Percentiles rank a stretch among this genome's conserved stretches.
These are phyloP conservation scores for Solenopsis fugax DNA, from an alignment of 1,140 invertebrate genomes.

Conservation along the genomic window DNA sequence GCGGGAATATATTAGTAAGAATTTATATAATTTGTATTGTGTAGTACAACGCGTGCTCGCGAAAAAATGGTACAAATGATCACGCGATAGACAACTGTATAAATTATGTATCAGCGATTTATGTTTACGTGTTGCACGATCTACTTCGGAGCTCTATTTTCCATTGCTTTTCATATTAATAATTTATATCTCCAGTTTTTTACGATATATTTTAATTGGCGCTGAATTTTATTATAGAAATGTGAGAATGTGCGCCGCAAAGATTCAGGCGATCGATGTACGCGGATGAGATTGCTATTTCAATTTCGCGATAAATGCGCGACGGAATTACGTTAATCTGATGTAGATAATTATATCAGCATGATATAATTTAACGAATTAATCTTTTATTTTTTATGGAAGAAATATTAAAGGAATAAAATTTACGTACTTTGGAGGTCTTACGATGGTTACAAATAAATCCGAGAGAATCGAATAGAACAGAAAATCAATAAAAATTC, in stretches of 20 bases:
- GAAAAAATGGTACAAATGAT: slow-evolving; percentile 12
- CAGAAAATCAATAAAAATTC: slow-evolving; percentile 30
- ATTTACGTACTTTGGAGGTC: neutral
- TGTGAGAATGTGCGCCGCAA: neutral
- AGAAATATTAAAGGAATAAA: neutral
- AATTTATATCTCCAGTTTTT: slow-evolving; percentile 68
- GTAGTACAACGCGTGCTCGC: neutral
- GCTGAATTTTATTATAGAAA: neutral
- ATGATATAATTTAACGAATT: neutral
- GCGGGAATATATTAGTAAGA: neutral
- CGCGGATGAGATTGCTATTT: neutral
- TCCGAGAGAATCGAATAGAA: neutral
- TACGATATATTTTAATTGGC: slow-evolving; percentile 7
- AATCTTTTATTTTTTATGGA: neutral
- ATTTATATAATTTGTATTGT: slow-evolving; percentile 43
- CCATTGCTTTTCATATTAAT: slow-evolving; percentile 48
- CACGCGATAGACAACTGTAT: neutral
- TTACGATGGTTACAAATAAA: neutral
- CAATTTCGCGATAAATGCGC: neutral
- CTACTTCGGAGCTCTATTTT: neutral
- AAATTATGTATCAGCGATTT: neutral
- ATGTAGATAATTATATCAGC: neutral
- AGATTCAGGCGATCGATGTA: neutral
- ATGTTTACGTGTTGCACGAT: slow-evolving; percentile 14
- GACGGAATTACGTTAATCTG: neutral